Conservation (phyloP, 2,888 invertebrate species). For the Taphrorychus bicolor region DNA sequence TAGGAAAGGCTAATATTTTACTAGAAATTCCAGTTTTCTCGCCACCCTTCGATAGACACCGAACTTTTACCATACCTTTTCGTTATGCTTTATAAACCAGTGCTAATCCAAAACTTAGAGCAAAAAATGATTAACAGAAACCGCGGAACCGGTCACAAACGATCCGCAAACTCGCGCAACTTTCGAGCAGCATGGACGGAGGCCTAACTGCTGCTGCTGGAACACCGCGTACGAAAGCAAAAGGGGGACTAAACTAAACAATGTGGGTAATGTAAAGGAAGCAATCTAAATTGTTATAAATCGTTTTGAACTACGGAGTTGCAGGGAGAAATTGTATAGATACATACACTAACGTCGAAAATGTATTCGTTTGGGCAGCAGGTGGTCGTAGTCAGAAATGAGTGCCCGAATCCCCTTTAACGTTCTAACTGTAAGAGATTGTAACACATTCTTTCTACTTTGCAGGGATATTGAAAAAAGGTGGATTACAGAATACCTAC, state of each 20-base stretch:
- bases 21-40: background rate
- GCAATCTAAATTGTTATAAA: constrained; percentile 28
- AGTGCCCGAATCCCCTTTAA: too few relatives aligned
- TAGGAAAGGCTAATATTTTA: too few relatives aligned
- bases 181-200: constrained; percentile 16
- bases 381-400: too few relatives aligned
- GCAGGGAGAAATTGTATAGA: background rate
- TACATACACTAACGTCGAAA: too few relatives aligned
- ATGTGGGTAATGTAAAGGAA: constrained; percentile 29
- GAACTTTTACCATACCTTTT: background rate
- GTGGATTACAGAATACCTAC: too few relatives aligned
- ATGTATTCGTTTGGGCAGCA: background rate
- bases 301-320: constrained; percentile 2
- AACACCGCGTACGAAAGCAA: constrained; percentile 13
- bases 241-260: constrained; percentile 20
- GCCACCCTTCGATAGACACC: background rate
- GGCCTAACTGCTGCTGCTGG: constrained; percentile 19
- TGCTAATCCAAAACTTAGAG: constrained; percentile 19
- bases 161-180: constrained; percentile 21
- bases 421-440: too few relatives aligned
- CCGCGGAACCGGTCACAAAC: background rate
- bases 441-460: too few relatives aligned
- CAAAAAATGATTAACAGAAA: constrained; percentile 9
- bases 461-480: too few relatives aligned
- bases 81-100: background rate